Percentiles rank a stretch among this genome's conserved stretches.
Evolutionary conservation across 2,888 invertebrate species (phyloP).

Genomic region (Folsomia manolachei): DNA sequence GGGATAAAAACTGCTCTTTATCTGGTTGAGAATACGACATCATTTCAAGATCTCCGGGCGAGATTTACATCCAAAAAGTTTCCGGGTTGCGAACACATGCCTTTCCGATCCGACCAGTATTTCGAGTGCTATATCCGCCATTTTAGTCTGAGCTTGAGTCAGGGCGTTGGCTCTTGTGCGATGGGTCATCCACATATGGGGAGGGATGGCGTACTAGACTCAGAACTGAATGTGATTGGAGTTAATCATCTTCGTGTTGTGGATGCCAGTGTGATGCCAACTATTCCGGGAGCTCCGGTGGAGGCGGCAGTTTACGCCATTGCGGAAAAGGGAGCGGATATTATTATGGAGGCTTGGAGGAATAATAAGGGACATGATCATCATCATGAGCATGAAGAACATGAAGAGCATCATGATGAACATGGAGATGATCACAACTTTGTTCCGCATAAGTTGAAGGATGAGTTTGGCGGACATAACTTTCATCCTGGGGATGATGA

Average conservation of each 20-base stretch:
- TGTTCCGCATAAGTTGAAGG: background rate
- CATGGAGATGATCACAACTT: constrained; percentile 6
- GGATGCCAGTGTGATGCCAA: constrained; percentile 26
- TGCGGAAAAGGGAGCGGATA: constrained; percentile 39
- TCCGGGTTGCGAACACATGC: constrained; percentile 39
- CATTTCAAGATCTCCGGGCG: constrained; percentile 35
- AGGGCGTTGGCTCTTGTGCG: constrained; percentile 24
- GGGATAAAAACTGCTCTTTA: constrained; percentile 37
- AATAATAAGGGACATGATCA: constrained; percentile 15
- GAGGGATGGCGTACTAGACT: constrained; percentile 27
- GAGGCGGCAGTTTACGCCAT: constrained; percentile 31
- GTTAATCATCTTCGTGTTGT: constrained; percentile 28
- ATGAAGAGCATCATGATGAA: background rate
- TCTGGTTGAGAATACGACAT: constrained; percentile 40
- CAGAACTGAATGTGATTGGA: constrained; percentile 24
- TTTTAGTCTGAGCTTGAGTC: constrained; percentile 14
- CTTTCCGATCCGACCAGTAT: constrained; percentile 27
- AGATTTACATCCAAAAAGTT: constrained; percentile 39
- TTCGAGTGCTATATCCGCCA: constrained; percentile 25
- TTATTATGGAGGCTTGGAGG: constrained; percentile 33
- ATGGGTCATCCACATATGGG: constrained; percentile 29
- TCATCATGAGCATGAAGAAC: background rate
- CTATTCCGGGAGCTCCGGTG: constrained; percentile 20
- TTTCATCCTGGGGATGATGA: background rate
- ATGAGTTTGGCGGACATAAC: background rate